Percentiles rank a stretch among this genome's conserved stretches.
Conservation (phyloP, 2,797 vertebrate genomes). For the Neopelma chrysocephalum region DNA sequence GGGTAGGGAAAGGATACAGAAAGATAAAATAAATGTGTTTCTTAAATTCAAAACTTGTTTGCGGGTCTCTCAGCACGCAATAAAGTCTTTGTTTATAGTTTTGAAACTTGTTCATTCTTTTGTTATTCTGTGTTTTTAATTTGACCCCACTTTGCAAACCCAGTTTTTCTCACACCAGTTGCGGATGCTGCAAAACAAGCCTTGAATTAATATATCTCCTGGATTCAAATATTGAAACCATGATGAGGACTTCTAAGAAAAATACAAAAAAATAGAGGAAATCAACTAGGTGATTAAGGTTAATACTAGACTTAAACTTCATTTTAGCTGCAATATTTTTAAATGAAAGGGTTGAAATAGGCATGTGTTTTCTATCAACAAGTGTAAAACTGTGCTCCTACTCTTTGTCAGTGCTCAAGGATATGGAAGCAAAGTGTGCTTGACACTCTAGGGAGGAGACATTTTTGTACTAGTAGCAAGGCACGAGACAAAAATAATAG, state of each 20-base stretch:
- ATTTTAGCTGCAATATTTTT: background rate
- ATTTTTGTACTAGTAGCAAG: background rate
- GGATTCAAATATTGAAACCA: background rate
- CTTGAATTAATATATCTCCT: background rate
- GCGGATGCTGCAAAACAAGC: background rate
- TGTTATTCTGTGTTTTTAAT: background rate
- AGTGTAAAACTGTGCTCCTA: background rate
- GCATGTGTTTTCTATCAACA: background rate
- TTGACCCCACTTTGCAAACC: background rate
- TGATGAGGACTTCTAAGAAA: background rate
- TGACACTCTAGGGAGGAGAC: background rate
- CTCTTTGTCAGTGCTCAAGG: background rate
- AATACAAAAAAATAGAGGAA: background rate
- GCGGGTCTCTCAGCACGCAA: accelerated
- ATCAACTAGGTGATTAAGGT: background rate
- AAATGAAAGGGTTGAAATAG: background rate
- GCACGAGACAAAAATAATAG: background rate
- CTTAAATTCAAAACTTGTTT: background rate
- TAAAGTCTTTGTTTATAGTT: background rate
- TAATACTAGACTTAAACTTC: background rate
- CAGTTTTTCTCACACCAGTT: background rate
- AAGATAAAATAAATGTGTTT: background rate
- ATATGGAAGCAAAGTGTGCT: background rate
- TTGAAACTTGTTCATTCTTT: background rate
- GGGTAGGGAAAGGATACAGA: background rate